phyloP scores from a whole-genome alignment of 1,140 invertebrate species.

The Cyclina sinensis region DNA sequence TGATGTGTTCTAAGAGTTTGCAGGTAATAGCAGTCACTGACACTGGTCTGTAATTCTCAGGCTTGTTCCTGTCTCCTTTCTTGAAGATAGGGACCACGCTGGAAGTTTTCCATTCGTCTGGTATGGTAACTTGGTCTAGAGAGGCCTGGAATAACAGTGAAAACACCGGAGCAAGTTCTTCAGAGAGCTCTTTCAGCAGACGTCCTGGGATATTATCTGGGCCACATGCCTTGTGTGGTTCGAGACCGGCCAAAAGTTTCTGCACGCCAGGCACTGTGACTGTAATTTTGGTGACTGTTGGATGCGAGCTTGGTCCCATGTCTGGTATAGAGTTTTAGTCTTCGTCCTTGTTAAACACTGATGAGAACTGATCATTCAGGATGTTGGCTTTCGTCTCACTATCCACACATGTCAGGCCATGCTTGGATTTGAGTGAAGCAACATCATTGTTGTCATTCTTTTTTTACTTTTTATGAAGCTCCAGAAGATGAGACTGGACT shows the following conservation, averaged over 20 bases:
- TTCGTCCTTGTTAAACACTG: conserved; percentile 37
- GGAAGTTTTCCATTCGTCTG: conserved; percentile 49
- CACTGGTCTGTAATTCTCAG: conserved; percentile 50
- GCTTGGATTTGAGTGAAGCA: not conserved
- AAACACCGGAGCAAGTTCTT: conserved; percentile 13
- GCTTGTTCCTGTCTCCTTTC: conserved; percentile 60
- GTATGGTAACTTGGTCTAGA: conserved; percentile 2
- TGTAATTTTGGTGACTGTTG: not conserved
- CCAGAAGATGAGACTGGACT: conserved; percentile 20
- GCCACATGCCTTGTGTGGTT: conserved; percentile 53
- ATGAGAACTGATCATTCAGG: conserved; percentile 18
- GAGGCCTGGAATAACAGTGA: conserved; percentile 39
- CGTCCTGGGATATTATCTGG: conserved; percentile 52
- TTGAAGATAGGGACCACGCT: conserved; percentile 62
- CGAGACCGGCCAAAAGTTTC: conserved; percentile 26
- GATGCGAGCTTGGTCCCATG: conserved; percentile 4
- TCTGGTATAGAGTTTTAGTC: conserved; percentile 1
- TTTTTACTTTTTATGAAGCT: conserved; percentile 54
- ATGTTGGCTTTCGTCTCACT: not conserved
- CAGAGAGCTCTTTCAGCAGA: conserved; percentile 40
- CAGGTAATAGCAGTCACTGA: conserved; percentile 56
- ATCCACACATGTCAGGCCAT: not conserved
- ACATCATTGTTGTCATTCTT: conserved; percentile 38
- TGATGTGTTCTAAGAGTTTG: conserved; percentile 17
- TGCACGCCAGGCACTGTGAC: conserved; percentile 19